Conservation (phyloP, 2,888 invertebrate genomes). For the Rhamnusium bicolor region DNA sequence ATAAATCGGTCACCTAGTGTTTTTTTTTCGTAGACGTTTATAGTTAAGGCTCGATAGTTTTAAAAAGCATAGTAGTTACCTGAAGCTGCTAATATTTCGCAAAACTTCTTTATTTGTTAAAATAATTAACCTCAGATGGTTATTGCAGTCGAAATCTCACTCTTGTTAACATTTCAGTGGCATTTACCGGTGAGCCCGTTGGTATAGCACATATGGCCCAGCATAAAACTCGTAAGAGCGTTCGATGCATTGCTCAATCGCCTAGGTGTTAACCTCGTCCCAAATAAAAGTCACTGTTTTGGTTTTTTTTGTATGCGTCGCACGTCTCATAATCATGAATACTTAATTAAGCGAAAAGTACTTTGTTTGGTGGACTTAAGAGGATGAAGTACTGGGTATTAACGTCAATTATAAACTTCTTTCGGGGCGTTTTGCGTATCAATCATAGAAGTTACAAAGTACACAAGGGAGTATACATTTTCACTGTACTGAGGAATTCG, state of each 20-base stretch:
- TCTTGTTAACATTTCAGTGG: background rate
- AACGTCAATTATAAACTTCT: background rate
- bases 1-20: too few relatives aligned
- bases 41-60: too few relatives aligned
- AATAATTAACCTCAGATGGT: background rate
- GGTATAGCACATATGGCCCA: background rate
- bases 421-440: background rate
- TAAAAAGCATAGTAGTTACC: too few relatives aligned
- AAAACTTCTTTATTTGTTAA: background rate
- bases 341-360: conserved; percentile 17
- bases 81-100: background rate
- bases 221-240: conserved; percentile 7
- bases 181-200: background rate
- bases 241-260: conserved; percentile 39
- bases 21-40: too few relatives aligned
- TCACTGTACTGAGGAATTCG: too few relatives aligned
- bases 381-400: background rate
- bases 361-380: background rate
- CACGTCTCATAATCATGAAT: conserved; percentile 28
- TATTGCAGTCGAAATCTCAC: conserved; percentile 3
- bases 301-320: conserved; percentile 51
- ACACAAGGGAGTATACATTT: background rate
- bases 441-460: background rate
- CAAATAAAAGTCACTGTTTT: conserved; percentile 61
- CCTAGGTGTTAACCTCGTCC: conserved; percentile 64